These are phyloP conservation scores for Eupleurogrammus muticus DNA, from an alignment of 2,797 vertebrate species.

Conservation along the genomic window DNA sequence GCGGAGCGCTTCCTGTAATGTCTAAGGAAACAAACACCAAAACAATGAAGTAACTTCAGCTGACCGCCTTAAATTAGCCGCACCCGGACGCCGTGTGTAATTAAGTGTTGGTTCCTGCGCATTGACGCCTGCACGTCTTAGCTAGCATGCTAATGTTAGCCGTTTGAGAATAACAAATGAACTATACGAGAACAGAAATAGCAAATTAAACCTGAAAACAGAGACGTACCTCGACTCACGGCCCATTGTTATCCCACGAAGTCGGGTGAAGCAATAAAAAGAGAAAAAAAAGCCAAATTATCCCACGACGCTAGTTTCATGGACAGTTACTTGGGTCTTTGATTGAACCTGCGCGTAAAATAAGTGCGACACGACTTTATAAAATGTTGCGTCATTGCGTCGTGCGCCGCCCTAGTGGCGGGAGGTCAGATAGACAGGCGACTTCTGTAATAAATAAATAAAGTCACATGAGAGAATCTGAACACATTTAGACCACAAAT, in stretches of 20 bases:
- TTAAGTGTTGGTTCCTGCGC: not conserved
- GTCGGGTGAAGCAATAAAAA: too few species aligned
- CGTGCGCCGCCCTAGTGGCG: conserved; percentile 49
- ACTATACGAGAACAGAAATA: not conserved
- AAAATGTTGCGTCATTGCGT: not conserved
- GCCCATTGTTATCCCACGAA: conserved; percentile 65
- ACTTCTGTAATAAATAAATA: too few species aligned
- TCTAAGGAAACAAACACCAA: conserved; percentile 76
- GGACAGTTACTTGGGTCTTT: conserved; percentile 32
- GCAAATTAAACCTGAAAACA: rapidly evolving
- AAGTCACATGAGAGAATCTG: too few species aligned
- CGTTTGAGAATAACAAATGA: not conserved
- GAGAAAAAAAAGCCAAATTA: not conserved
- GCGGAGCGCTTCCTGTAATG: conserved; percentile 96
- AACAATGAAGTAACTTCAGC: too few species aligned
- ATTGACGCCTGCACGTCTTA: not conserved
- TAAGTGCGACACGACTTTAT: conserved; percentile 56
- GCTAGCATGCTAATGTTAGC: conserved; percentile 68
- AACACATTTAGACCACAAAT: too few species aligned
- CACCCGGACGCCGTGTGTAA: rapidly evolving
- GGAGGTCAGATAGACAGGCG: conserved; percentile 42
- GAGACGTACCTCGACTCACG: conserved; percentile 82
- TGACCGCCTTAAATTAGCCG: not conserved
- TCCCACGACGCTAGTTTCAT: not conserved
- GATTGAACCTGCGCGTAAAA: conserved; percentile 39